A percentile compares a stretch with the other conserved stretches of the same genome.
phyloP scores from a whole-genome alignment of 2,797 vertebrate genomes.

The Liasis olivaceus region DNA sequence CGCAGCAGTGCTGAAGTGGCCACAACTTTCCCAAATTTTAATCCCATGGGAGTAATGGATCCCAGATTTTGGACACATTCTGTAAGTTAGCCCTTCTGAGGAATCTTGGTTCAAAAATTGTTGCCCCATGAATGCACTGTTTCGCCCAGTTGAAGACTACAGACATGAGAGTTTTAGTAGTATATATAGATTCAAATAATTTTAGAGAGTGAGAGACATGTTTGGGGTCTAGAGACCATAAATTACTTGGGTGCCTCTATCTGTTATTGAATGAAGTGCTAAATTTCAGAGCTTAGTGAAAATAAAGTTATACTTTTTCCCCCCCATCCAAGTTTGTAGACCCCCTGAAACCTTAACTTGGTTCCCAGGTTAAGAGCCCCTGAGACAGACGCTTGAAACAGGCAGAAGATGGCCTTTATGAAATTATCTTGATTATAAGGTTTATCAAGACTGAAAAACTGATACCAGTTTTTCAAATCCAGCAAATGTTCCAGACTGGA shows the following conservation, averaged over 20 bases:
- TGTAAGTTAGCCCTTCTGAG: no score
- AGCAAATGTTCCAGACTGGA: neutral
- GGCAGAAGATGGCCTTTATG: neutral
- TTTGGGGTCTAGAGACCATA: neutral
- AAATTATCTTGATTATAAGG: neutral
- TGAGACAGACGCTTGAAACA: neutral
- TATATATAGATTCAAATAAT: neutral
- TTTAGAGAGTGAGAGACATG: neutral
- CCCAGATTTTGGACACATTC: no score
- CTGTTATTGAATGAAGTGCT: neutral
- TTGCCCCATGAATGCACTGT: no score
- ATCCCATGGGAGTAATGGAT: no score
- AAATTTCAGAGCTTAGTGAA: neutral
- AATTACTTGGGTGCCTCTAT: neutral
- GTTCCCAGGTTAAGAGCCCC: neutral
- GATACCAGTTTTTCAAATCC: neutral
- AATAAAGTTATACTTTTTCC: neutral
- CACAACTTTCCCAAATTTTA: no score
- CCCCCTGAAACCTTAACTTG: neutral
- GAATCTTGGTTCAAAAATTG: no score
- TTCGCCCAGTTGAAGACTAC: no score
- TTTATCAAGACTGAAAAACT: neutral
- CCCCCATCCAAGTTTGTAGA: neutral
- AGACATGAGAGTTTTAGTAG: no score
- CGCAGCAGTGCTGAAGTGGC: no score